Evolutionary conservation across 1,140 invertebrate genomes (phyloP).

Genomic region (Lordiphosa clarofinis): DNA sequence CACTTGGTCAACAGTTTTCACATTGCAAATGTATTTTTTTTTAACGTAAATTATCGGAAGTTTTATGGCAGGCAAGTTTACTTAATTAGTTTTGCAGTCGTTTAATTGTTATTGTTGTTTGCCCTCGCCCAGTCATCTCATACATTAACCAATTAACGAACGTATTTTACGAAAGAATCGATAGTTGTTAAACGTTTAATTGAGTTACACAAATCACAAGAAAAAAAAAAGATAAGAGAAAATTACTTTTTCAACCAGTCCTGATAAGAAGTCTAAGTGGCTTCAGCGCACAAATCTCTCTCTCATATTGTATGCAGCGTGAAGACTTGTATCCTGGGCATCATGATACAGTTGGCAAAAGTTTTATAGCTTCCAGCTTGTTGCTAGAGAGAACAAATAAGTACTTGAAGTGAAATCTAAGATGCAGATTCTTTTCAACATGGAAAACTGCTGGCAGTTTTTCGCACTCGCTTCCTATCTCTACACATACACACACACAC

Average conservation of each 20-base stretch:
- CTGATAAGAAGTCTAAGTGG: not conserved
- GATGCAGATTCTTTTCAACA: constrained; percentile 7
- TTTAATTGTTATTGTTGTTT: constrained; percentile 3
- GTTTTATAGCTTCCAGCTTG: constrained; percentile 14
- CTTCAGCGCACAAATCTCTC: constrained; percentile 7
- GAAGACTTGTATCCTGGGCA: not conserved
- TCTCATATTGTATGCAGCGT: not conserved
- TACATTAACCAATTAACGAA: constrained; percentile 29
- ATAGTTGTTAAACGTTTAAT: constrained; percentile 38
- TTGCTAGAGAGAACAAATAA: constrained; percentile 6
- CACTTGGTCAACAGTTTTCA: no score
- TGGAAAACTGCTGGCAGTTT: constrained; percentile 9
- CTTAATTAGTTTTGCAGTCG: constrained; percentile 25
- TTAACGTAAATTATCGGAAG: no score
- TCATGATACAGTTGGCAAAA: constrained; percentile 14
- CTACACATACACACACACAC: constrained; percentile 4
- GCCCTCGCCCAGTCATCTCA: constrained; percentile 3
- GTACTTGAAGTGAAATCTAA: constrained; percentile 9
- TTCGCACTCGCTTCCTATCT: constrained; percentile 10
- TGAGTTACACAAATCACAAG: constrained; percentile 15
- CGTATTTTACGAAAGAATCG: constrained; percentile 2
- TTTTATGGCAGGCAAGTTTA: not conserved
- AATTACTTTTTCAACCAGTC: not conserved
- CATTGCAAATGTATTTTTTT: no score
- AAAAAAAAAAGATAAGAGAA: constrained; percentile 7